Percentiles rank a stretch among this genome's conserved stretches.
Evolutionary conservation across 2,113 vertebrate species (phyloP).

Genomic region (Jacana jacana): DNA sequence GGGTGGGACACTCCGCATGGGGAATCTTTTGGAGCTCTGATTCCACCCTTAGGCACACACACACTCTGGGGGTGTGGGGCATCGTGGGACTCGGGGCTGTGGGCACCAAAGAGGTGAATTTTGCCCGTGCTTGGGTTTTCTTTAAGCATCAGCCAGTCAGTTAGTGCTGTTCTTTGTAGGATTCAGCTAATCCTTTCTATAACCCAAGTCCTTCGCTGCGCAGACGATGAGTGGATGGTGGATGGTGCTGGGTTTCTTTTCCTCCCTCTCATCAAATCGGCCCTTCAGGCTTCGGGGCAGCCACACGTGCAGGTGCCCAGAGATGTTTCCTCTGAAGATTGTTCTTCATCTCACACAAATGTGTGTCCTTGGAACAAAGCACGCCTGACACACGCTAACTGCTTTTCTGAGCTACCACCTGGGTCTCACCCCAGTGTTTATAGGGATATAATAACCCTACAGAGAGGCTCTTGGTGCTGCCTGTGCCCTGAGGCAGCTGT

Average conservation of each 20-base stretch:
- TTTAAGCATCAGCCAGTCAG: background rate
- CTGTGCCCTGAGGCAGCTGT: background rate
- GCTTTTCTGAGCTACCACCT: background rate
- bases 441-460: accelerated
- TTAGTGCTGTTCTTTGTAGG: background rate
- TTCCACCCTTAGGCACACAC: accelerated
- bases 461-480: background rate
- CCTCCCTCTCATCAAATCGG: background rate
- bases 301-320: background rate
- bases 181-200: background rate
- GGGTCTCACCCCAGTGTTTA: background rate
- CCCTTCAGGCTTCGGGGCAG: background rate
- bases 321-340: background rate
- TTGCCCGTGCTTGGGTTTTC: background rate
- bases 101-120: background rate
- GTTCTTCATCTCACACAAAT: accelerated
- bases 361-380: accelerated
- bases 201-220: background rate
- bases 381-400: accelerated
- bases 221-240: background rate
- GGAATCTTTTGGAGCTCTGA: background rate
- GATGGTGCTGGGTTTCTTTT: background rate
- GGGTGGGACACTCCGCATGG: accelerated
- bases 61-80: background rate
- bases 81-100: background rate